Percentiles rank a stretch among this genome's conserved stretches.
phyloP scores from a whole-genome alignment of 2,888 invertebrate species.

The Melipona bicolor region DNA sequence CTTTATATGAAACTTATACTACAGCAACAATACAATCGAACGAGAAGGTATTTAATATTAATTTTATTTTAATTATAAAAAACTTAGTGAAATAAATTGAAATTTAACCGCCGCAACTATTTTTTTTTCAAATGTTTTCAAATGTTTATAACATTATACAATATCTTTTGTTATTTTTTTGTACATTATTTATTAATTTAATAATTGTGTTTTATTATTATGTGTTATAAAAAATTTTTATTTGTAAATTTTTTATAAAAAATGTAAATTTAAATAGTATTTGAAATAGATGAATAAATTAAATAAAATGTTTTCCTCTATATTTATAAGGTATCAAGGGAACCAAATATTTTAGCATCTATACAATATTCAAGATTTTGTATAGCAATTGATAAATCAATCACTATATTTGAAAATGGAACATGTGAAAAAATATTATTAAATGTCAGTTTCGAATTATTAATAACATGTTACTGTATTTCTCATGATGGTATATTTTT shows the following conservation, averaged over 20 bases:
- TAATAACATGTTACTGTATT: slow-evolving; percentile 75
- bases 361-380: slow-evolving; percentile 76
- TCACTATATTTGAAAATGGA: slow-evolving; percentile 80
- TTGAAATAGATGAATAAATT: not conserved
- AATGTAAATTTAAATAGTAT: not conserved
- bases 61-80: not conserved
- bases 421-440: slow-evolving; percentile 74
- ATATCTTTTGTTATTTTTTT: not conserved
- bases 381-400: slow-evolving; percentile 78
- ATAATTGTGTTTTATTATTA: not conserved
- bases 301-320: not conserved
- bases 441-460: slow-evolving; percentile 75
- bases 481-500: slow-evolving; percentile 75
- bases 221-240: not conserved
- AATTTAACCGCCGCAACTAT: slow-evolving; percentile 15
- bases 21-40: slow-evolving; percentile 82
- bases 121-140: slow-evolving; percentile 1
- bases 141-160: not conserved
- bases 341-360: slow-evolving; percentile 67
- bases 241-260: not conserved
- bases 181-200: not conserved
- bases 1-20: slow-evolving; percentile 85
- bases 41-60: slow-evolving; percentile 62
- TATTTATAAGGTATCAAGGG: slow-evolving; percentile 41
- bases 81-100: no score